phyloP scores from a whole-genome alignment of 2,888 invertebrate genomes.

The Thera obeliscata region DNA sequence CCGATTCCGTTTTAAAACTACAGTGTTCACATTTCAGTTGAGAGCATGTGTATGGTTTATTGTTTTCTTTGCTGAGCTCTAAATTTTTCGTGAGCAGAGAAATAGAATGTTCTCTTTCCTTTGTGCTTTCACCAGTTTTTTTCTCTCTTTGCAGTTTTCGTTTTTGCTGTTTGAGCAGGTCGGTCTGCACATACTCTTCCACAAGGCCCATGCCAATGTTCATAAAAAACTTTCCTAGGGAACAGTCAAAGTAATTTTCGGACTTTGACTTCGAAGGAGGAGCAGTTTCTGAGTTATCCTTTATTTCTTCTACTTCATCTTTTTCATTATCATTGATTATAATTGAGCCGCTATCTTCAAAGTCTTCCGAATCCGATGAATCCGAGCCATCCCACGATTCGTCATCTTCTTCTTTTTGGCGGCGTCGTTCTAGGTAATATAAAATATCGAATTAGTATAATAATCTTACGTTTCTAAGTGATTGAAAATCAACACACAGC shows the following conservation, averaged over 20 bases:
- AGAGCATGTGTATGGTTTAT: conserved; percentile 90
- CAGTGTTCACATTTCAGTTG: conserved; percentile 94
- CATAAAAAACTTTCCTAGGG: conserved; percentile 95
- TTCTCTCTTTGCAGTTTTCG: conserved; percentile 90
- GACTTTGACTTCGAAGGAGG: conserved; percentile 72
- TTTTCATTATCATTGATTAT: conserved; percentile 84
- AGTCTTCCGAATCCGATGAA: conserved; percentile 79
- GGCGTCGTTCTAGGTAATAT: conserved; percentile 54
- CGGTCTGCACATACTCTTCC: conserved; percentile 97
- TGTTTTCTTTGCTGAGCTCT: conserved; percentile 93
- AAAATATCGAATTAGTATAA: background rate
- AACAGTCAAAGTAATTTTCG: conserved; percentile 92
- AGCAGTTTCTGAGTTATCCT: conserved; percentile 71
- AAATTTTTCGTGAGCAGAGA: conserved; percentile 93
- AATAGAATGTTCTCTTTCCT: conserved; percentile 90
- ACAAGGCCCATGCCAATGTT: conserved; percentile 96
- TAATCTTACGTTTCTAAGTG: no score
- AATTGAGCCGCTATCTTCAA: conserved; percentile 68
- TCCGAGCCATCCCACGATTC: conserved; percentile 84
- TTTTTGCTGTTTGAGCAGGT: conserved; percentile 93
- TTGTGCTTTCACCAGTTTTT: conserved; percentile 85
- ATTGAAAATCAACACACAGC: no score
- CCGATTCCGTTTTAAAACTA: conserved; percentile 94
- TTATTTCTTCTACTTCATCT: conserved; percentile 80
- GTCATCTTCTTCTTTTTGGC: conserved; percentile 79